Conservation (phyloP, 2,113 vertebrate genomes). For the Aythya baeri region DNA sequence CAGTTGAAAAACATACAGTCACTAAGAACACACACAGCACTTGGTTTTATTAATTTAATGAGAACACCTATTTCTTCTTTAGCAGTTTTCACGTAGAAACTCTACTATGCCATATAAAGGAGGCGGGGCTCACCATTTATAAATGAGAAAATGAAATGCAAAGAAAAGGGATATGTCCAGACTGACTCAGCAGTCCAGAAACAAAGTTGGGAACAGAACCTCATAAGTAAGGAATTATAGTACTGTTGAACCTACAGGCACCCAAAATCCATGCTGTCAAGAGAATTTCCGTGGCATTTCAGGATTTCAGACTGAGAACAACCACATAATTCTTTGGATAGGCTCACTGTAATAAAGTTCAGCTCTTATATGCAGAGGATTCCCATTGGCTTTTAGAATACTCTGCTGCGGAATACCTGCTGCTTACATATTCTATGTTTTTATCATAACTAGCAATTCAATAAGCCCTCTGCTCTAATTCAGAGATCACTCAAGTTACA, state of each 20-base stretch:
- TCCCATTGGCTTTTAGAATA: background rate
- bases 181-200: background rate
- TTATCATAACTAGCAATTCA: background rate
- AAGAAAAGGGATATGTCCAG: background rate
- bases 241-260: background rate
- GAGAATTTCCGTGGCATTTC: background rate
- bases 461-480: background rate
- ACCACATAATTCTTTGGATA: background rate
- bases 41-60: background rate
- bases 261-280: background rate
- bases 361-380: background rate
- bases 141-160: background rate
- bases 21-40: background rate
- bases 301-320: background rate
- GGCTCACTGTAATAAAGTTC: background rate
- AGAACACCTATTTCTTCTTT: background rate
- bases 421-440: background rate
- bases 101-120: background rate
- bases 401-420: background rate
- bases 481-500: constrained; percentile 6
- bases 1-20: background rate
- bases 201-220: background rate
- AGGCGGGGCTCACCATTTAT: background rate
- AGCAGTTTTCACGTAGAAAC: background rate
- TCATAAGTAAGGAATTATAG: background rate